Conservation (phyloP, 1,140 invertebrate species). For the Asbolus verrucosus region DNA sequence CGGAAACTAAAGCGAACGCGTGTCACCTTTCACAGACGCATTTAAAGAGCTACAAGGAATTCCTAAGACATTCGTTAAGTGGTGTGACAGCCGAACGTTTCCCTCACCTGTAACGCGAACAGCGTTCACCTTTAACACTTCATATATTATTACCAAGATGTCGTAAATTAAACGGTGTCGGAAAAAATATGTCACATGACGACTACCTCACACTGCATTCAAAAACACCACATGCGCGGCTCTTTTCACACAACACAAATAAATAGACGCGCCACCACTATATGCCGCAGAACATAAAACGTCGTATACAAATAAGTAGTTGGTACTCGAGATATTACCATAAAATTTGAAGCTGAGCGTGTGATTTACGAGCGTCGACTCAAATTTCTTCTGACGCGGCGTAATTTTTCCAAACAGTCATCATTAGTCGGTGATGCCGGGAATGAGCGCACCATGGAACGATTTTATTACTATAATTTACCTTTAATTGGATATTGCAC, state of each 20-base stretch:
- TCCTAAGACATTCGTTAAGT: conserved; percentile 26
- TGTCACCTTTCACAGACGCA: conserved; percentile 1
- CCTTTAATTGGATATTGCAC: conserved; percentile 47
- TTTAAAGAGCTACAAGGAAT: conserved; percentile 5
- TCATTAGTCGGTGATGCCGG: conserved; percentile 1
- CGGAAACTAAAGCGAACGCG: conserved; percentile 2
- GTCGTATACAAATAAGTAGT: too few species aligned
- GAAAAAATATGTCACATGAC: conserved; percentile 34
- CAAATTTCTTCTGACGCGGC: too few species aligned
- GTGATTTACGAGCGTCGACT: neutral
- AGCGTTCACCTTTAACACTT: conserved; percentile 31
- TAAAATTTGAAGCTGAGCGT: neutral
- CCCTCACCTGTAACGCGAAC: conserved; percentile 31
- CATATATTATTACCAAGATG: conserved; percentile 26
- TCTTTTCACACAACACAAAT: conserved; percentile 12
- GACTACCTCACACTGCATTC: conserved; percentile 33
- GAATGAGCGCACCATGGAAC: neutral
- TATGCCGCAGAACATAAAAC: neutral
- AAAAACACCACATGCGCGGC: conserved; percentile 27
- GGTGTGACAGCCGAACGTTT: conserved; percentile 29
- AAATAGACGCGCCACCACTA: conserved; percentile 3
- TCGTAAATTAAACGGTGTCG: conserved; percentile 21
- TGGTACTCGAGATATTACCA: neutral
- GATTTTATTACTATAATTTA: conserved; percentile 52
- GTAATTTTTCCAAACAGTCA: neutral